Conservation (phyloP, 2,113 vertebrate species). For the Pseudorhombus dupliciocellatus region DNA sequence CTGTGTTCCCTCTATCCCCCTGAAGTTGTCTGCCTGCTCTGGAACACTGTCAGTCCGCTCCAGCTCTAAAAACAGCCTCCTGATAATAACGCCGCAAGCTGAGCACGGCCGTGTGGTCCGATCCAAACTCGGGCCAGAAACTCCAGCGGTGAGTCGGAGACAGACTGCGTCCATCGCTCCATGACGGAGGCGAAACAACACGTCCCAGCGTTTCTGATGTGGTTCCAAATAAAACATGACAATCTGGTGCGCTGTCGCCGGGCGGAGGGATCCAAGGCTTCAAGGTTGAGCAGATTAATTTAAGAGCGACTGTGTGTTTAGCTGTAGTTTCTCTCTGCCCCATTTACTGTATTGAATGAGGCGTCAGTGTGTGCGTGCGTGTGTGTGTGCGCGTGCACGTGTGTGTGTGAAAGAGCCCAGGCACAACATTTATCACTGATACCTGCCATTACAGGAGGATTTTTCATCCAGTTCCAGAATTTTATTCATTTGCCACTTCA, state of each 20-base stretch:
- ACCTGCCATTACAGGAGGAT: neutral
- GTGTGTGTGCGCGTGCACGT: slow-evolving; percentile 5
- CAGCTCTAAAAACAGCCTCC: slow-evolving; percentile 6
- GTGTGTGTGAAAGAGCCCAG: slow-evolving; percentile 5
- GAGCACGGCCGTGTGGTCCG: neutral
- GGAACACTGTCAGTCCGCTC: too few relatives aligned
- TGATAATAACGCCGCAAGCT: slow-evolving; percentile 1
- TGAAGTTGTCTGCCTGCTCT: neutral
- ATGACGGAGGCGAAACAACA: slow-evolving; percentile 16
- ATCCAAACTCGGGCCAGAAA: neutral
- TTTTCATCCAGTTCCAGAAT: slow-evolving; percentile 23
- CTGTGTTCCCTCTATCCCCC: slow-evolving; percentile 35
- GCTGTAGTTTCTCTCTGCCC: slow-evolving; percentile 55
- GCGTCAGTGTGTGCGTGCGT: slow-evolving; percentile 24
- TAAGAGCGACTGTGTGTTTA: slow-evolving; percentile 54
- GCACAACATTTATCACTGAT: slow-evolving; percentile 3
- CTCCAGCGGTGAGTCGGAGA: neutral
- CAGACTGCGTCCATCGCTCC: neutral
- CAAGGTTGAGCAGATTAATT: slow-evolving; percentile 66
- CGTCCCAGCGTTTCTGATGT: slow-evolving; percentile 30
- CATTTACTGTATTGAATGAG: slow-evolving; percentile 63
- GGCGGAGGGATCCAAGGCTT: slow-evolving; percentile 29
- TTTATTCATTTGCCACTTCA: neutral
- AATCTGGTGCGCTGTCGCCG: slow-evolving; percentile 35
- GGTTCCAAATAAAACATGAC: slow-evolving; percentile 58